Percentiles rank a stretch among this genome's conserved stretches.
phyloP scores from a whole-genome alignment of 92 coral and sea anemone genomes.

The Zoanthus gigantus region DNA sequence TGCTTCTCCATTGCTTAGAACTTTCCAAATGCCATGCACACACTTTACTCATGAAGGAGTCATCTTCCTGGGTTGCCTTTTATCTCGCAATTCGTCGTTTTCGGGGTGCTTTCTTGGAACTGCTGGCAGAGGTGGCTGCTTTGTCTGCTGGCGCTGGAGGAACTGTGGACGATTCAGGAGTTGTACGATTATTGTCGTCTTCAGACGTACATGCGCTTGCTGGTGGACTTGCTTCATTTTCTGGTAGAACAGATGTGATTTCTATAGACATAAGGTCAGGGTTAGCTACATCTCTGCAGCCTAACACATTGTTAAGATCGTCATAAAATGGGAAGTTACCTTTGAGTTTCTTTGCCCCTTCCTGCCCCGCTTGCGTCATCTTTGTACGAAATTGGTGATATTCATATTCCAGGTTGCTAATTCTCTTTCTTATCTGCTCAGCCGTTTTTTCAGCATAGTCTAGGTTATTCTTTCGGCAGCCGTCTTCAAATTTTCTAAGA shows the following conservation, averaged over 20 bases:
- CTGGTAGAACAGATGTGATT: not conserved
- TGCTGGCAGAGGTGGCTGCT: constrained; percentile 18
- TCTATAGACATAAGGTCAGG: not conserved
- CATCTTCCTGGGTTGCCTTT: constrained; percentile 7
- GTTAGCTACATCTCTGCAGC: not conserved
- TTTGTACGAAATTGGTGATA: constrained; percentile 43
- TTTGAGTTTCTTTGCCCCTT: constrained; percentile 44
- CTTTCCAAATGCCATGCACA: constrained; percentile 14
- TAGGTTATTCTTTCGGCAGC: not conserved
- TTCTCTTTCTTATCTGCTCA: constrained; percentile 39
- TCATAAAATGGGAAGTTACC: not conserved
- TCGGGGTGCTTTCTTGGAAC: constrained; percentile 19
- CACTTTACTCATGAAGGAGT: not conserved
- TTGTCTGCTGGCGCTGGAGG: constrained; percentile 27
- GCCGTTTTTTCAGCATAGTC: constrained; percentile 4
- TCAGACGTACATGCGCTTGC: not conserved
- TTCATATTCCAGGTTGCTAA: constrained; percentile 49
- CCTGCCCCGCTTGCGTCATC: constrained; percentile 46
- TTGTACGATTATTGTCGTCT: constrained; percentile 17
- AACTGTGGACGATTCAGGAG: constrained; percentile 24
- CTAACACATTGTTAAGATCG: not conserved
- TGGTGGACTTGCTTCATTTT: not conserved
- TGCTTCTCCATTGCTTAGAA: not conserved
- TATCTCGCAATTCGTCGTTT: not conserved
- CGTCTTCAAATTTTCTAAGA: not conserved